Base-by-base conservation (phyloP, 2,797 vertebrate genomes). In the Phyllotis vaccarum region DNA sequence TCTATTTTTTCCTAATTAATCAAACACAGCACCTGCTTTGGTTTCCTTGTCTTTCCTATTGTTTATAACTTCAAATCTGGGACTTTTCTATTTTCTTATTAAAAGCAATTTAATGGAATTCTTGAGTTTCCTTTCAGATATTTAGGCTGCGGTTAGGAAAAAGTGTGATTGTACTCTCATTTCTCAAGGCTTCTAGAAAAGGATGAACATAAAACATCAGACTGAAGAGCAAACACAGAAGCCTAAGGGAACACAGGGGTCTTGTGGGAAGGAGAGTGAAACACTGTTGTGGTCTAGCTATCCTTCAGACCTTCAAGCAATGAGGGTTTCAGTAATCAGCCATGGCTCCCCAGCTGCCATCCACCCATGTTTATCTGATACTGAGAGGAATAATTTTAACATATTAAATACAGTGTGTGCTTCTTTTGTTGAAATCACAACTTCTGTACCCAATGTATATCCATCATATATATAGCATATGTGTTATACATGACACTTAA, bases 351-450 rank as follows among this genome's bases (percentile, higher is more conserved):
- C n/a, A 3, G 6, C 56, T 31, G 19, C 22, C 24, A 7, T 43
- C 21, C 27, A 43, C 34, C 16, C 34, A 62, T 56, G 1, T 46
- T 49, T 52, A 82, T 80, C 89, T 22, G 72, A 0, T 93, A 27
- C 79, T 88, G 85, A 7, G 11, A 86, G 68, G 95, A 86, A 88
- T 86, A 79, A n/a, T 85, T 86, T 87, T 96, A 96, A 34, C 1
- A 68, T 83, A 56, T 62, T 62, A 93, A 56, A 66, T 95, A 17
- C 66, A 82, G 58, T 3, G 6, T 82, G 56, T 81, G 8, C 24
- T 82, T 56, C 16, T 29, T 75, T 11, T 92, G 58, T 76, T 86
- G 74, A 74, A 89, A 92, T 27, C n/a, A 74, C 22, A 12, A 24
- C 58, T 16, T 60, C 37, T 31, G 58, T 79, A 64, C 11, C 31